Conservation (phyloP, 2,797 vertebrate genomes). For the Periophthalmus magnuspinnatus region DNA sequence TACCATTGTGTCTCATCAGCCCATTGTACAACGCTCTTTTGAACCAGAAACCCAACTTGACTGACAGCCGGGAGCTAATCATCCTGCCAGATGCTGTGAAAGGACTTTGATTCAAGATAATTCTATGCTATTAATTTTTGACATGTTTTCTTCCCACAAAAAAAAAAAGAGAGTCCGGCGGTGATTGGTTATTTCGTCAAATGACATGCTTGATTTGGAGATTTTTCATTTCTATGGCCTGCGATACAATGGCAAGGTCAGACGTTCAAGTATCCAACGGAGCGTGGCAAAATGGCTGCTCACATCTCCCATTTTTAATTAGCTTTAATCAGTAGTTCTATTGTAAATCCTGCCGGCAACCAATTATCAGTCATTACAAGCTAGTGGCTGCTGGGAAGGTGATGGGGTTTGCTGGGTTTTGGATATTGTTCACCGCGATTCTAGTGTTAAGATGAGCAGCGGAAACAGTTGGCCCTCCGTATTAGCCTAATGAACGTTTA, state of each 20-base stretch:
- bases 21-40: not conserved
- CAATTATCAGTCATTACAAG: constrained; percentile 72
- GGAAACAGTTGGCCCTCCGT: constrained; percentile 18
- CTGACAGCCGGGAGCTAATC: constrained; percentile 1
- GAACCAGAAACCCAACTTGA: constrained; percentile 1
- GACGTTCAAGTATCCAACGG: constrained; percentile 22
- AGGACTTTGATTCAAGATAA: constrained; percentile 7
- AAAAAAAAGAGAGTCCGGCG: not conserved
- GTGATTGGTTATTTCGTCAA: not conserved
- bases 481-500: constrained; percentile 41
- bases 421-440: constrained; percentile 26
- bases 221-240: not conserved
- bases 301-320: constrained; percentile 61
- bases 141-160: not conserved
- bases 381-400: constrained; percentile 65
- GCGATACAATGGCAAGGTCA: constrained; percentile 49
- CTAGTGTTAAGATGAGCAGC: constrained; percentile 15
- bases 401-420: constrained; percentile 37
- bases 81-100: constrained; percentile 1
- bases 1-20: not conserved
- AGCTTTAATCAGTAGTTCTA: constrained; percentile 68
- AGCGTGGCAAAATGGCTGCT: constrained; percentile 31
- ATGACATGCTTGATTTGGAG: constrained; percentile 7
- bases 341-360: constrained; percentile 67
- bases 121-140: constrained; percentile 5